These are phyloP conservation scores for Neosalanx taihuensis DNA, from an alignment of 2,797 vertebrate genomes.

Conservation along the genomic window DNA sequence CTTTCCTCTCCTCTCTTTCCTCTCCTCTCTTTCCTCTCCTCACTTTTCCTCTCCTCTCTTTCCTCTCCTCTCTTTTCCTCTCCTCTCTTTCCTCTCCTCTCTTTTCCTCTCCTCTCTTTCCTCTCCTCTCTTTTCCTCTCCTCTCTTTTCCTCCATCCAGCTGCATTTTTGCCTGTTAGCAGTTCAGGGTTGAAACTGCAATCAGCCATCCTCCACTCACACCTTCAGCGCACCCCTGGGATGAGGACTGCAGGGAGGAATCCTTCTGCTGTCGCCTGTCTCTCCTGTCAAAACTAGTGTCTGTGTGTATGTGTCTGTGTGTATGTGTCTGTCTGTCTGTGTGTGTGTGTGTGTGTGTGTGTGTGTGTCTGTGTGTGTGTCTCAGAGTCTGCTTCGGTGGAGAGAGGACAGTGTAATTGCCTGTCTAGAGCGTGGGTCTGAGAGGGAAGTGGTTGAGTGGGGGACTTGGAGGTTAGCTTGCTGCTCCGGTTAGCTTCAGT, in stretches of 20 bases:
- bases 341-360: conserved; percentile 15
- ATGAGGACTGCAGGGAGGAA: conserved; percentile 23
- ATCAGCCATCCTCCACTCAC: conserved; percentile 48
- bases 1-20: neutral
- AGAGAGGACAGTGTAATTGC: conserved; percentile 56
- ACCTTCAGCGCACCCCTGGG: conserved; percentile 39
- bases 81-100: conserved; percentile 9
- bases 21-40: neutral
- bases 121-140: conserved; percentile 1
- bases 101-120: neutral
- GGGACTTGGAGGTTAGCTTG: conserved; percentile 43
- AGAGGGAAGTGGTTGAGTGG: conserved; percentile 33
- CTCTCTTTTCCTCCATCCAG: conserved; percentile 28
- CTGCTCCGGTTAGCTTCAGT: neutral
- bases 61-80: neutral
- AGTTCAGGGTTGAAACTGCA: conserved; percentile 38
- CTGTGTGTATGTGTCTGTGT: conserved; percentile 8
- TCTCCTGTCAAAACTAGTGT: conserved; percentile 39
- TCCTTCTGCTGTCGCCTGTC: conserved; percentile 27
- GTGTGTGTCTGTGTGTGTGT: conserved; percentile 8
- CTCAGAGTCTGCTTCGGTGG: conserved; percentile 10
- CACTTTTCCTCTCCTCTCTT: neutral
- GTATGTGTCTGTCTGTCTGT: conserved; percentile 6
- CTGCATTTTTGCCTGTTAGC: conserved; percentile 48
- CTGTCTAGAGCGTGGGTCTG: conserved; percentile 51